Evolutionary conservation across 23 tunicate species (phyloP).

Genomic region (Corella eumyota): DNA sequence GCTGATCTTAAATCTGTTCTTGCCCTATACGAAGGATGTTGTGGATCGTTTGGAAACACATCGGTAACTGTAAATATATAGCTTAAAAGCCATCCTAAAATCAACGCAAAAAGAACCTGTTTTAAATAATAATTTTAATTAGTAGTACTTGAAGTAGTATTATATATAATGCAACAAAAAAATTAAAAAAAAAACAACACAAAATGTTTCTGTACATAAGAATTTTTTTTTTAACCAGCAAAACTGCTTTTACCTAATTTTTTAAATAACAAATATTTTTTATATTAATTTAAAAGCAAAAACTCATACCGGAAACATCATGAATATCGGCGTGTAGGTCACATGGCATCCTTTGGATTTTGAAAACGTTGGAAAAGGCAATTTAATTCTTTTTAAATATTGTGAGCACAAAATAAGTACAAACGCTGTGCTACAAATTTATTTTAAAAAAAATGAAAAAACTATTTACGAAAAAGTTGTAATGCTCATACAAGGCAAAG

Average conservation of each 20-base stretch:
- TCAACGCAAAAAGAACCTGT: slow-evolving; percentile 45
- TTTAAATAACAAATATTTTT: neutral
- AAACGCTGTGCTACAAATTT: slow-evolving; percentile 46
- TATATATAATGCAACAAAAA: neutral
- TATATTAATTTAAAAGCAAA: too few relatives aligned
- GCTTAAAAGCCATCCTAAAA: slow-evolving; percentile 34
- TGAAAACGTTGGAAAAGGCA: slow-evolving; percentile 38
- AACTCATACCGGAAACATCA: slow-evolving; percentile 64
- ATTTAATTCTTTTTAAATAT: slow-evolving; percentile 34
- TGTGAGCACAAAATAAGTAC: slow-evolving; percentile 49
- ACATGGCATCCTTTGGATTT: slow-evolving; percentile 29
- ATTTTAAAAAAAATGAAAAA: too few relatives aligned
- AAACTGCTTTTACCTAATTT: neutral
- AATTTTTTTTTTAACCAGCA: too few relatives aligned
- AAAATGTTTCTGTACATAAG: neutral
- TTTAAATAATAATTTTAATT: too few relatives aligned
- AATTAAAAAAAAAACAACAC: neutral
- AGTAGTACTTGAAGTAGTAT: neutral
- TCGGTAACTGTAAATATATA: slow-evolving; percentile 33
- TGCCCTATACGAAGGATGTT: slow-evolving; percentile 21
- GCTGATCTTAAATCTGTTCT: slow-evolving; percentile 28
- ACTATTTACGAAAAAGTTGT: too few relatives aligned
- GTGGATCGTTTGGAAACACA: slow-evolving; percentile 31
- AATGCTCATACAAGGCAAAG: too few relatives aligned
- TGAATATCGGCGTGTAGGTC: slow-evolving; percentile 21